phyloP scores from a whole-genome alignment of 2,888 invertebrate species.

The Rambutsinella grinnellia region DNA sequence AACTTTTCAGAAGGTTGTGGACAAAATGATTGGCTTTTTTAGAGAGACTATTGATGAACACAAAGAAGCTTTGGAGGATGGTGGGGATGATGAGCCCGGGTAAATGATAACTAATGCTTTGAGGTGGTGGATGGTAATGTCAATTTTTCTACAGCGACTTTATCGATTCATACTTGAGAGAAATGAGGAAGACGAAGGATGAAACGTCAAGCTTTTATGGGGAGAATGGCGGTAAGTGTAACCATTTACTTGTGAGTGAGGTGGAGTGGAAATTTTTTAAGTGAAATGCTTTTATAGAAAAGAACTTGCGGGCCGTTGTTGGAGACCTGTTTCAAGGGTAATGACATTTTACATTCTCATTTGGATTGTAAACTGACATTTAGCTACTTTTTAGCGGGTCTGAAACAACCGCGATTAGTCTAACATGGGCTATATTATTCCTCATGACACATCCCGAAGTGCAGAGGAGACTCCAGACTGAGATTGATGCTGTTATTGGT shows the following conservation, averaged over 20 bases:
- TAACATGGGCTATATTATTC: constrained; percentile 41
- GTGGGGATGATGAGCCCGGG: constrained; percentile 16
- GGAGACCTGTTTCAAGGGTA: constrained; percentile 47
- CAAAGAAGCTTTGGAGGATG: constrained; percentile 9
- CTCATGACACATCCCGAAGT: constrained; percentile 33
- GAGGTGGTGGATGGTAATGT: too few relatives aligned
- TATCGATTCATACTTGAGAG: constrained; percentile 41
- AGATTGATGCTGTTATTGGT: constrained; percentile 38
- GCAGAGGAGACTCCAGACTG: constrained; percentile 32
- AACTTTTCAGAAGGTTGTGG: constrained; percentile 19
- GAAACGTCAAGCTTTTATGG: constrained; percentile 37
- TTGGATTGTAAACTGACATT: neutral
- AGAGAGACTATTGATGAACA: constrained; percentile 36
- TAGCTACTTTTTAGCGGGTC: constrained; percentile 24
- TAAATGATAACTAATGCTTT: constrained; percentile 1
- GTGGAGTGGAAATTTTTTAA: too few relatives aligned
- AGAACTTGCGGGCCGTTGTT: constrained; percentile 35
- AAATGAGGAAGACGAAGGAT: constrained; percentile 41
- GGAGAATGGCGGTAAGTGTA: constrained; percentile 34
- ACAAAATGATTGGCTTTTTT: constrained; percentile 25
- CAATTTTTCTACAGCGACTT: constrained; percentile 22
- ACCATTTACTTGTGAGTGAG: too few relatives aligned
- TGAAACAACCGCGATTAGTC: constrained; percentile 37
- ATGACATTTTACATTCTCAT: neutral
- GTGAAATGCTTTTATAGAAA: constrained; percentile 21